A percentile compares a stretch with the other conserved stretches of the same genome.
Evolutionary conservation across 1,140 invertebrate genomes (phyloP).

Genomic region (Dufourea novaeangliae): DNA sequence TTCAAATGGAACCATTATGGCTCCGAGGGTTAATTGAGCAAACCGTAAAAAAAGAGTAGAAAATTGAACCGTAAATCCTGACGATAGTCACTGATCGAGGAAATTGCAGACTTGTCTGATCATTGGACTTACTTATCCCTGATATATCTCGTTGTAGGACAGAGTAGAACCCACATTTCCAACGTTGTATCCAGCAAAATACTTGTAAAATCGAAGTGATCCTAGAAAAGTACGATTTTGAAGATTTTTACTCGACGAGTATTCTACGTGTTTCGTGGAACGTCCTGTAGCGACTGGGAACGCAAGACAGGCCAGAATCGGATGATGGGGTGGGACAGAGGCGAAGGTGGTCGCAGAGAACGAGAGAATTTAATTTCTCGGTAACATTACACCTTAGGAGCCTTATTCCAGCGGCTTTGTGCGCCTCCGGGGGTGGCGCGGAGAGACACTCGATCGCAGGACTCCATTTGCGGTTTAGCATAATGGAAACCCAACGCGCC

Average conservation of each 20-base stretch:
- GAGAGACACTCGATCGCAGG: slow-evolving; percentile 81
- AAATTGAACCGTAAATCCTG: too few relatives aligned
- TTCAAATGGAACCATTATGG: too few relatives aligned
- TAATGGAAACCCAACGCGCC: slow-evolving; percentile 81
- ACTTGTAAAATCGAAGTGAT: too few relatives aligned
- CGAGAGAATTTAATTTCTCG: slow-evolving; percentile 79
- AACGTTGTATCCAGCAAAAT: too few relatives aligned
- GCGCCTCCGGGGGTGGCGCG: slow-evolving; percentile 63
- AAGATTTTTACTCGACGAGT: not conserved
- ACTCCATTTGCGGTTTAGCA: slow-evolving; percentile 83
- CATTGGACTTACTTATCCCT: too few relatives aligned
- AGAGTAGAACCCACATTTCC: too few relatives aligned
- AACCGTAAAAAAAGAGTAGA: too few relatives aligned
- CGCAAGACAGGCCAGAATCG: slow-evolving; percentile 6
- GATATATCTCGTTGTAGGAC: too few relatives aligned
- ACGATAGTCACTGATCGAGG: too few relatives aligned
- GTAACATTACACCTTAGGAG: slow-evolving; percentile 80
- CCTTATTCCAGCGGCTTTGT: slow-evolving; percentile 75
- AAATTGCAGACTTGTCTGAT: too few relatives aligned
- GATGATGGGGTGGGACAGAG: slow-evolving; percentile 27
- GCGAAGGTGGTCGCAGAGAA: slow-evolving; percentile 45
- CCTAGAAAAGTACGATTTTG: not conserved
- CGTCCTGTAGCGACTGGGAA: slow-evolving; percentile 10
- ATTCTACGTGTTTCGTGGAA: not conserved
- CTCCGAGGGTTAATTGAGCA: too few relatives aligned